Conservation (phyloP, 2,888 invertebrate species). For the Luffia ferchaultella region DNA sequence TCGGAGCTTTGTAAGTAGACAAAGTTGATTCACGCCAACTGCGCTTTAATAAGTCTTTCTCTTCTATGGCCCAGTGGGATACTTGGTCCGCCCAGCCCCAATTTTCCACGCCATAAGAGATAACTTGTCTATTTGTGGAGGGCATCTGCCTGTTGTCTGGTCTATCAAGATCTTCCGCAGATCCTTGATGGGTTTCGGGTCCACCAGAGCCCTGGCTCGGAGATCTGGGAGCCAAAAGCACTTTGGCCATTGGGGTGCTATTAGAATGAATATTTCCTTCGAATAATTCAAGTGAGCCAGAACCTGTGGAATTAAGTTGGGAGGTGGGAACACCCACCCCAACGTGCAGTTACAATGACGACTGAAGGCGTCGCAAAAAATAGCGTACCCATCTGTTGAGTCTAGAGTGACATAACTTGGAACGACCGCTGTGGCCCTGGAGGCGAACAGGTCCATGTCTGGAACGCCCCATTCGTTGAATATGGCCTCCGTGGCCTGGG, state of each 20-base stretch:
- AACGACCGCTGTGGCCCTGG: conserved; percentile 7
- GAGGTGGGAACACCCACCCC: conserved; percentile 16
- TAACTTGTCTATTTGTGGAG: conserved; percentile 11
- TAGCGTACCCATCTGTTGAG: conserved; percentile 7
- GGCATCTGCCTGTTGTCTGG: conserved; percentile 11
- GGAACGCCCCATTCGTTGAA: conserved; percentile 14
- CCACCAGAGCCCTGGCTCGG: conserved; percentile 16
- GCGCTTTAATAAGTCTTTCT: too few species aligned
- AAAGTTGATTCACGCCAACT: too few species aligned
- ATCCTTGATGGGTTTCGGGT: conserved; percentile 13
- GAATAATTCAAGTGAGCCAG: conserved; percentile 15
- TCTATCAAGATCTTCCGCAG: conserved; percentile 15
- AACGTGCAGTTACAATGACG: conserved; percentile 10
- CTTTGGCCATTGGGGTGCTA: conserved; percentile 16
- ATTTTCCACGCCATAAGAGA: conserved; percentile 18
- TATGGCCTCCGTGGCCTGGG: conserved; percentile 8
- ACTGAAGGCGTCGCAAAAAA: conserved; percentile 11
- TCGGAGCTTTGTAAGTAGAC: conserved; percentile 16
- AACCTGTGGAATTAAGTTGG: conserved; percentile 12
- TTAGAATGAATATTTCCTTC: conserved; percentile 14
- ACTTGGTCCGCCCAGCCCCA: too few species aligned
- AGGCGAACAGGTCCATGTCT: conserved; percentile 14
- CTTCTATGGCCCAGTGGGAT: too few species aligned
- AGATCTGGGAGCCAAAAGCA: conserved; percentile 25
- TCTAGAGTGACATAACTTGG: conserved; percentile 7